Evolutionary conservation across 2,113 vertebrate genomes (phyloP), one percentile per base, ranked within the genome.

Genomic region (Promerops cafer): DNA sequence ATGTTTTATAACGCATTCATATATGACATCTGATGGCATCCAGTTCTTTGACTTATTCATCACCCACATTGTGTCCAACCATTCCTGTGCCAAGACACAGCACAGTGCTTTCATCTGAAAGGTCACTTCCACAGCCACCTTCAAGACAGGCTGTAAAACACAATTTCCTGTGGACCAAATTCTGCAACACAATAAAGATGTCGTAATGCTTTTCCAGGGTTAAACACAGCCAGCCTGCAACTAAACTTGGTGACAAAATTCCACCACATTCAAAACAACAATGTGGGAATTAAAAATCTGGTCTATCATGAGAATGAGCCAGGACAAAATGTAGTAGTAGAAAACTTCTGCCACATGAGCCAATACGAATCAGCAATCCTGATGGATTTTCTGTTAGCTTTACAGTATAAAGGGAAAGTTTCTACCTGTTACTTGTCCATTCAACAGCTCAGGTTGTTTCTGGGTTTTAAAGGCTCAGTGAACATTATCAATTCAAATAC

Each of bases 31-130:
- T 22, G 63, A 88, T 22, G 18, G n/a, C 54, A 69, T 33, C 16
- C 44, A 76, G 33, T 18, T 56, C 22, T 57, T 87, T 52, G 39
- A 37, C 21, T 30, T 77, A 42, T 4, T 39, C 63, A 68, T 33
- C 69, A 63, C 30, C 59, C 26, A 31, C 1, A 0, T 2, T 22
- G 26, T 2, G 22, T 31, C 40, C 22, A 70, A 3, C 27, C 6
- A 9, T 19, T 65, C 37, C 53, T 13, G 23, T 17, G 24, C 47
- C 50, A 61, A 68, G n/a, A 77, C 42, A 69, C 2, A 44, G 15
- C 37, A 63, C 5, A 8, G 5, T 18, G 17, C 21, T 68, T 42
- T 52, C 44, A 60, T n/a, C 9, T 69, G 59, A 79, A 82, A 94
- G 22, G 63, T 80, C n/a, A 42, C 26, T 49, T 53, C 10, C 31